Evolutionary conservation across 2,888 invertebrate species (phyloP).

Genomic region (Phorcus lineatus): DNA sequence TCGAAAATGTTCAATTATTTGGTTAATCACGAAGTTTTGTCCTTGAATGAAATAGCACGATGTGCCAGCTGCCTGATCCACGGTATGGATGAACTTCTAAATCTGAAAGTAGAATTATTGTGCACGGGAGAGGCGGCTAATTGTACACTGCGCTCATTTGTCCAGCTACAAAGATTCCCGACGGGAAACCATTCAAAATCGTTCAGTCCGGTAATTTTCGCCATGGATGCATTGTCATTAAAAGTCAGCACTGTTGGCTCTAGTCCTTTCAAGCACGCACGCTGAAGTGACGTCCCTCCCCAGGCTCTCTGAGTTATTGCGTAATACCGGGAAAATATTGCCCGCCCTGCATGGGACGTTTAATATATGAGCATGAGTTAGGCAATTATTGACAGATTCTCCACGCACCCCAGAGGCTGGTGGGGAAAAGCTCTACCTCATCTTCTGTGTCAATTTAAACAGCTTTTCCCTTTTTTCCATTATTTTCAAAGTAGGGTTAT

Average conservation of each 20-base stretch:
- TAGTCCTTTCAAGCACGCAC: not conserved
- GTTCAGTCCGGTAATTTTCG: conserved; percentile 5
- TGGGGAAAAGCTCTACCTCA: not conserved
- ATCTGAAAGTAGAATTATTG: no score
- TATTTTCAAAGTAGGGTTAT: not conserved
- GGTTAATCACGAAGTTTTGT: no score
- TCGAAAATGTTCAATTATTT: no score
- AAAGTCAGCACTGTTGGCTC: not conserved
- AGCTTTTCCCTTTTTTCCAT: not conserved
- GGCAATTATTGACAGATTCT: not conserved
- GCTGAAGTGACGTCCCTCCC: not conserved
- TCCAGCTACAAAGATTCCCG: not conserved
- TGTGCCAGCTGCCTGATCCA: no score
- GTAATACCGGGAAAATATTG: not conserved
- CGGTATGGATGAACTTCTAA: no score
- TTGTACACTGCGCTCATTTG: no score
- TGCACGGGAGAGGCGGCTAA: no score
- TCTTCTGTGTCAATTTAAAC: not conserved
- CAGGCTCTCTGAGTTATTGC: not conserved
- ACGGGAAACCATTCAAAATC: not conserved
- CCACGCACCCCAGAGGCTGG: not conserved
- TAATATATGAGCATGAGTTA: not conserved
- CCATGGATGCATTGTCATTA: conserved; percentile 8
- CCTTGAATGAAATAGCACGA: no score
- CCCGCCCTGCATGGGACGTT: not conserved